Percentiles rank a stretch among this genome's conserved stretches.
Conservation (phyloP, 1,140 invertebrate genomes). For the Colletes latitarsis region DNA sequence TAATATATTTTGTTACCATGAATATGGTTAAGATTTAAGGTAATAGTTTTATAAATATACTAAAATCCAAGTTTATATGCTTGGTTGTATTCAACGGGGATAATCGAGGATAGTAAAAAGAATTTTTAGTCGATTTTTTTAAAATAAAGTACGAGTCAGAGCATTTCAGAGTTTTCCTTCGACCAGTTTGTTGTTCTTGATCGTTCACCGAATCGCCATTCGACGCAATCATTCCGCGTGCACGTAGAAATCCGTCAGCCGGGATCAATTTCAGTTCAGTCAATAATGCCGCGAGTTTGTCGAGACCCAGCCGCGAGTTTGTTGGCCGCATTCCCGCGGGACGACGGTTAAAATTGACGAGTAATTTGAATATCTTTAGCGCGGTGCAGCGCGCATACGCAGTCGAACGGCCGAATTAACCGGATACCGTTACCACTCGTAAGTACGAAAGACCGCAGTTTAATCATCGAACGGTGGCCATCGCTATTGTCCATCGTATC, state of each 20-base stretch:
- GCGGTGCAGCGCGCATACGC: not conserved
- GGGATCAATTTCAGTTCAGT: conserved; percentile 33
- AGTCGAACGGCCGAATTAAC: conserved; percentile 52
- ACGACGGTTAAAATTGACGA: conserved; percentile 61
- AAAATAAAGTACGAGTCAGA: no score
- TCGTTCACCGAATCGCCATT: not conserved
- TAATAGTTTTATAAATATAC: no score
- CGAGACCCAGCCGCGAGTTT: conserved; percentile 8
- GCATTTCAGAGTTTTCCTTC: no score
- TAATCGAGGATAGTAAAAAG: no score
- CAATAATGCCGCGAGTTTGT: conserved; percentile 41
- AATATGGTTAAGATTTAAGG: no score
- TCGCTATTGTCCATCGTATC: conserved; percentile 18
- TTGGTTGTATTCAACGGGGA: no score
- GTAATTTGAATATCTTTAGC: conserved; percentile 58
- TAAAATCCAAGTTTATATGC: no score
- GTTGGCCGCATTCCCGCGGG: conserved; percentile 12
- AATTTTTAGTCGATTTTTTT: no score
- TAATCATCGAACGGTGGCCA: conserved; percentile 46
- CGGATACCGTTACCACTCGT: conserved; percentile 45
- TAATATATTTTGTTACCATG: no score
- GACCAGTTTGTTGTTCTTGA: not conserved
- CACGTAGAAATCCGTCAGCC: conserved; percentile 1
- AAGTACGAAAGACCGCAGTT: conserved; percentile 57
- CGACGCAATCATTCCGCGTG: not conserved